Percentiles rank a stretch among this genome's conserved stretches.
These are phyloP conservation scores for Furcula furcula DNA, from an alignment of 2,888 invertebrate genomes.

Conservation along the genomic window DNA sequence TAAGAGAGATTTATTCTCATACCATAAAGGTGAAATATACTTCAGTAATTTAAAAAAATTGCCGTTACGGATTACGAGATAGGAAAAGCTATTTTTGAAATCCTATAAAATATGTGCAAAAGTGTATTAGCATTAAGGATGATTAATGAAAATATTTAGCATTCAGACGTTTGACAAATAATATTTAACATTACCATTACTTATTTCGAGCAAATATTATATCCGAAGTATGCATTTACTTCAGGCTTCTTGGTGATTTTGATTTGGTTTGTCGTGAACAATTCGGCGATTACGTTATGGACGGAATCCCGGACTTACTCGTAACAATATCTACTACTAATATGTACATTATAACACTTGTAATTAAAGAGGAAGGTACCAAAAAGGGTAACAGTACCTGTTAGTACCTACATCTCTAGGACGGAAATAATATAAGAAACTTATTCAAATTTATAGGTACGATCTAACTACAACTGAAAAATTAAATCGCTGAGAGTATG, in stretches of 20 bases:
- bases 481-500: conserved; percentile 32
- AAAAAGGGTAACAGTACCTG: conserved; percentile 34
- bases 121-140: neutral
- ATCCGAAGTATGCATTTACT: neutral
- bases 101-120: neutral
- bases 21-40: too few relatives aligned
- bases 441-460: conserved; percentile 35
- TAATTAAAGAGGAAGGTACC: conserved; percentile 30
- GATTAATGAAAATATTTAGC: neutral
- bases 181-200: neutral
- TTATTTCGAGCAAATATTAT: neutral
- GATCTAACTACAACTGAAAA: conserved; percentile 39
- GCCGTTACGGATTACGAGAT: conserved; percentile 5
- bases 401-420: conserved; percentile 20
- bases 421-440: conserved; percentile 28
- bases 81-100: conserved; percentile 3
- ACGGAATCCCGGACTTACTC: conserved; percentile 34
- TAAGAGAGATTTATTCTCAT: too few relatives aligned
- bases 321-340: conserved; percentile 62
- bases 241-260: conserved; percentile 20
- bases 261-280: conserved; percentile 31
- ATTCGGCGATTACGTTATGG: conserved; percentile 17
- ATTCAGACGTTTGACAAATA: neutral
- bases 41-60: too few relatives aligned
- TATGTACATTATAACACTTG: conserved; percentile 69